Evolutionary conservation across 2,113 vertebrate species (phyloP).

Genomic region (Piprites chloris): DNA sequence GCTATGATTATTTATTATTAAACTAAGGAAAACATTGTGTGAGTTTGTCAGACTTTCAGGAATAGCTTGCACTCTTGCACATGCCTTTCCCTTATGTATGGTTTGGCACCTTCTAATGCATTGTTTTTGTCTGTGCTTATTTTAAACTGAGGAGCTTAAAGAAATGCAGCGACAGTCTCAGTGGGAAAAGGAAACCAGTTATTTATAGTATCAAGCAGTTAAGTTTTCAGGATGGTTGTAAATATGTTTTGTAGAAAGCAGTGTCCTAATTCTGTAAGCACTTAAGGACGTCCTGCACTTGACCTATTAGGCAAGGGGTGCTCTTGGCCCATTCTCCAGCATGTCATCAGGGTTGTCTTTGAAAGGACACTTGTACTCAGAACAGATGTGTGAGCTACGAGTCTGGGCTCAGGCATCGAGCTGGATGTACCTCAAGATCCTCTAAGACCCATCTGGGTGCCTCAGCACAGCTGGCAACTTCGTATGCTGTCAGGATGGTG

Average conservation of each 20-base stretch:
- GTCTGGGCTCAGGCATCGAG: fast-evolving
- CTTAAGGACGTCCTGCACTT: background rate
- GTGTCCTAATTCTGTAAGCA: background rate
- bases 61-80: background rate
- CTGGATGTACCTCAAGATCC: background rate
- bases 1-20: slow-evolving; percentile 28
- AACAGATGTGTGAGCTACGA: fast-evolving
- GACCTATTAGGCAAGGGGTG: background rate
- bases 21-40: background rate
- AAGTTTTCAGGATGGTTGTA: background rate
- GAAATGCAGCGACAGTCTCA: background rate
- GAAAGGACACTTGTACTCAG: background rate
- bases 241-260: background rate
- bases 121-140: background rate
- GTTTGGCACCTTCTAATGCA: background rate
- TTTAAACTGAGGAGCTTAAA: background rate
- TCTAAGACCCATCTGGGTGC: background rate
- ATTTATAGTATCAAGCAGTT: background rate
- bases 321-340: too few relatives aligned
- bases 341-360: background rate
- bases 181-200: background rate
- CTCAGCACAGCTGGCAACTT: background rate
- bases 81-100: background rate
- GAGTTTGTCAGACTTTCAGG: slow-evolving; percentile 25
- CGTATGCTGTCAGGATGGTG: fast-evolving